These are phyloP conservation scores for Acanthosepion lycidas DNA, from an alignment of 2,888 invertebrate genomes.

Conservation along the genomic window DNA sequence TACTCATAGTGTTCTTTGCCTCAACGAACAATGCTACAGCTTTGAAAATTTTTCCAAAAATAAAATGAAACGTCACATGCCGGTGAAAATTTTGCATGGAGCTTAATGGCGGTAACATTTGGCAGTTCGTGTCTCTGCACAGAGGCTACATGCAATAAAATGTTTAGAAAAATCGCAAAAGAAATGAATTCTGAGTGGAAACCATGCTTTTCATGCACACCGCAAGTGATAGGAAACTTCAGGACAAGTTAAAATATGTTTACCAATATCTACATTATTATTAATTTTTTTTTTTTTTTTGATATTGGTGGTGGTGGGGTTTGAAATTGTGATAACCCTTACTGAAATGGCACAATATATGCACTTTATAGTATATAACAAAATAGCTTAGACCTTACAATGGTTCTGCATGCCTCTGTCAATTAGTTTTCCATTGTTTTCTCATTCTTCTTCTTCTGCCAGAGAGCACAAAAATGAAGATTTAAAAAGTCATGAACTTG, in stretches of 20 bases:
- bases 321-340: not conserved
- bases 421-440: not conserved
- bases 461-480: not conserved
- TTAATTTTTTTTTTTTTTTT: too few relatives aligned
- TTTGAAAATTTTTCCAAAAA: constrained; percentile 10
- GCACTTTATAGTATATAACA: not conserved
- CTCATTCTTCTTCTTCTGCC: not conserved
- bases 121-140: not conserved
- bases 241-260: not conserved
- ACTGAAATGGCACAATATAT: not conserved
- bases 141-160: not conserved
- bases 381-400: not conserved
- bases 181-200: constrained; percentile 33
- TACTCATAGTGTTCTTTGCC: constrained; percentile 33
- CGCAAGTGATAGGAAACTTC: constrained; percentile 8
- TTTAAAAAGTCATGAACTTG: not conserved
- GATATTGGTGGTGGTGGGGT: not conserved
- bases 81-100: constrained; percentile 33
- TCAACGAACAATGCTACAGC: not conserved
- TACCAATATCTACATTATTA: not conserved
- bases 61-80: constrained; percentile 8
- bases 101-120: not conserved
- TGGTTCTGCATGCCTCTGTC: not conserved
- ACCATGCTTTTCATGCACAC: not conserved
- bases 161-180: not conserved